Evolutionary conservation across 2,797 vertebrate species (phyloP).

Genomic region (Hybognathus amarus): DNA sequence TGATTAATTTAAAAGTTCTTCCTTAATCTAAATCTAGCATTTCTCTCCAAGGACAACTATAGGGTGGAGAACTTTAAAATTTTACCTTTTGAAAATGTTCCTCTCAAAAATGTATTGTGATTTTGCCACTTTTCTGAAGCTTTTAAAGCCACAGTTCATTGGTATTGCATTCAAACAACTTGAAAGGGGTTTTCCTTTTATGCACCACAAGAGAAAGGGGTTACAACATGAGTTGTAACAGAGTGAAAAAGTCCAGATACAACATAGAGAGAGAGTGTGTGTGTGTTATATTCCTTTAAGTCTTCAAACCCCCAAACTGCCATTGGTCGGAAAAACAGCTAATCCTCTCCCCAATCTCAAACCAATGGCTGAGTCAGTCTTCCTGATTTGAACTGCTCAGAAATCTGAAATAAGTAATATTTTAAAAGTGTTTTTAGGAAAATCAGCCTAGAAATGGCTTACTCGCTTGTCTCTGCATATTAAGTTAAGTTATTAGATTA

Average conservation of each 20-base stretch:
- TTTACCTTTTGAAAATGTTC: background rate
- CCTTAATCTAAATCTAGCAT: background rate
- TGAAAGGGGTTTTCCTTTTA: background rate
- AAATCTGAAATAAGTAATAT: background rate
- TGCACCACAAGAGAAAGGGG: background rate
- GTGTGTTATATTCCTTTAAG: too few species aligned
- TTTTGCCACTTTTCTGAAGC: background rate
- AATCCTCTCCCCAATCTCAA: background rate
- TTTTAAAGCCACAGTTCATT: background rate
- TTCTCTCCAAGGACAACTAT: background rate
- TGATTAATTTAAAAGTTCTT: background rate
- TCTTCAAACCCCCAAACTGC: too few species aligned
- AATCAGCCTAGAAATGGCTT: background rate
- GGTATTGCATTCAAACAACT: background rate
- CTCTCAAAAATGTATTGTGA: background rate
- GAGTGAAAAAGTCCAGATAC: too few species aligned
- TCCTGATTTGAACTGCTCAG: background rate
- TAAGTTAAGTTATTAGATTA: background rate
- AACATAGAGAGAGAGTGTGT: too few species aligned
- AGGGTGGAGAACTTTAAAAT: background rate
- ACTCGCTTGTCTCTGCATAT: slow-evolving; percentile 2
- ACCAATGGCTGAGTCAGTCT: background rate
- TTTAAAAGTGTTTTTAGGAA: background rate
- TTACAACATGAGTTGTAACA: too few species aligned
- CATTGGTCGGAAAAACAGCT: background rate